Percentiles rank a stretch among this genome's conserved stretches.
Evolutionary conservation across 2,797 vertebrate genomes (phyloP).

Genomic region (Cottoperca gobio): DNA sequence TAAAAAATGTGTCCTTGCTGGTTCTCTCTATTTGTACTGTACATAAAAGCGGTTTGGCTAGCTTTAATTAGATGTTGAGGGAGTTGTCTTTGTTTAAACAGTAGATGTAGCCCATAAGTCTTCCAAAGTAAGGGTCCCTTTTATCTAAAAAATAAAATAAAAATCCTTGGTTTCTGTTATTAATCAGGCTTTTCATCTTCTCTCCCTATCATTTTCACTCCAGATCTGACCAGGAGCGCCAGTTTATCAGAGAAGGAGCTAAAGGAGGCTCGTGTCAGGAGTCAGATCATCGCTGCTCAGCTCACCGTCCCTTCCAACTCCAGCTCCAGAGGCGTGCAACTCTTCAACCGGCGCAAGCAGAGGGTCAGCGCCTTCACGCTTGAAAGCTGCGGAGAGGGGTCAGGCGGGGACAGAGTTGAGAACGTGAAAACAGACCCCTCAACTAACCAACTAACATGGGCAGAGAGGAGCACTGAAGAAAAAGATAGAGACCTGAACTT

Average conservation of each 20-base stretch:
- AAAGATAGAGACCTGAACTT: slow-evolving; percentile 74
- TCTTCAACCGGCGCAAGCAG: slow-evolving; percentile 94
- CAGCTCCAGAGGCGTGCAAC: slow-evolving; percentile 93
- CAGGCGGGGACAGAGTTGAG: slow-evolving; percentile 53
- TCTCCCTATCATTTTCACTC: slow-evolving; percentile 43
- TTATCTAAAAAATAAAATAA: neutral
- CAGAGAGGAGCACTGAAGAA: slow-evolving; percentile 79
- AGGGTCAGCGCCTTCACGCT: slow-evolving; percentile 91
- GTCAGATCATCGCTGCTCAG: slow-evolving; percentile 94
- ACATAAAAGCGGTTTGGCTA: slow-evolving; percentile 62
- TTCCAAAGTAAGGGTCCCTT: neutral
- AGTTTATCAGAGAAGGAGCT: slow-evolving; percentile 95
- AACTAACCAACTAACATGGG: slow-evolving; percentile 80
- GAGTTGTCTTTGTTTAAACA: slow-evolving; percentile 52
- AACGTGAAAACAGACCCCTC: slow-evolving; percentile 67
- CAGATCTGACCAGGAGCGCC: slow-evolving; percentile 90
- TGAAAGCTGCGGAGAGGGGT: slow-evolving; percentile 78
- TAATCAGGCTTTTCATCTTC: slow-evolving; percentile 31
- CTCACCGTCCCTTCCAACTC: slow-evolving; percentile 90
- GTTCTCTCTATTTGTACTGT: slow-evolving; percentile 53
- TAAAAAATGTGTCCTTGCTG: slow-evolving; percentile 62
- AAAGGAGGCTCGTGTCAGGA: slow-evolving; percentile 91
- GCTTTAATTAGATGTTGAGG: slow-evolving; percentile 54
- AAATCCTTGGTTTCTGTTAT: slow-evolving; percentile 6
- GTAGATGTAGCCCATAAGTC: slow-evolving; percentile 15